Conservation (phyloP, 2,797 vertebrate genomes). For the Gephyroberyx darwinii region DNA sequence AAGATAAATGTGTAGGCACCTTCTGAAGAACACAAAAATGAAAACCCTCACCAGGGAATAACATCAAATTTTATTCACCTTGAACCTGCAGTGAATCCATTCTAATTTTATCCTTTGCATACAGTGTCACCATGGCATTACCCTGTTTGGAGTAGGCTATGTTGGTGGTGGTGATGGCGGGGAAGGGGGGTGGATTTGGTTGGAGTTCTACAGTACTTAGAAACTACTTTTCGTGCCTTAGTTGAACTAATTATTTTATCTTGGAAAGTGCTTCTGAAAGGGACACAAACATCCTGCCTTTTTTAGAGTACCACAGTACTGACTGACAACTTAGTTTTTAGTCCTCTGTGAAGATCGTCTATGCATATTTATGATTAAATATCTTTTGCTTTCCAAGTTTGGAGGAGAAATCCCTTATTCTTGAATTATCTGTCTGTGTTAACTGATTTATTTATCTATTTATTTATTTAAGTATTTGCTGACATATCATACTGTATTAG, state of each 20-base stretch:
- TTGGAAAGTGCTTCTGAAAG: conserved; percentile 26
- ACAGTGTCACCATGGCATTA: conserved; percentile 62
- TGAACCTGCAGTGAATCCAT: conserved; percentile 78
- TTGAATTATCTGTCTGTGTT: background rate
- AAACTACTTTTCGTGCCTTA: conserved; percentile 25
- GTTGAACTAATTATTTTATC: conserved; percentile 37
- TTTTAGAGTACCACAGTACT: background rate
- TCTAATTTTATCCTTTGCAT: conserved; percentile 82
- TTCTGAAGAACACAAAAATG: conserved; percentile 80
- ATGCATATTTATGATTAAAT: background rate
- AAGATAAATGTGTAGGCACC: conserved; percentile 84
- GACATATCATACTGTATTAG: too few relatives aligned
- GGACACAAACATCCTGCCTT: background rate
- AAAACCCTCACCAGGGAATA: conserved; percentile 80
- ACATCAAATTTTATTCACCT: conserved; percentile 83
- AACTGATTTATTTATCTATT: too few relatives aligned
- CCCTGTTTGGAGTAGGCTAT: conserved; percentile 38
- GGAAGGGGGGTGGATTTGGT: too few relatives aligned
- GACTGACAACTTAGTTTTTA: conserved; percentile 22
- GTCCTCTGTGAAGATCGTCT: conserved; percentile 44
- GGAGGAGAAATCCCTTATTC: background rate
- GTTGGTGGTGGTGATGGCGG: conserved; percentile 12
- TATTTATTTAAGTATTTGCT: too few relatives aligned
- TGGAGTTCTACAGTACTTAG: conserved; percentile 18
- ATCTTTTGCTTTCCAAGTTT: background rate